phyloP scores from a whole-genome alignment of 2,888 invertebrate genomes.

The Cheiracanthium punctorium region DNA sequence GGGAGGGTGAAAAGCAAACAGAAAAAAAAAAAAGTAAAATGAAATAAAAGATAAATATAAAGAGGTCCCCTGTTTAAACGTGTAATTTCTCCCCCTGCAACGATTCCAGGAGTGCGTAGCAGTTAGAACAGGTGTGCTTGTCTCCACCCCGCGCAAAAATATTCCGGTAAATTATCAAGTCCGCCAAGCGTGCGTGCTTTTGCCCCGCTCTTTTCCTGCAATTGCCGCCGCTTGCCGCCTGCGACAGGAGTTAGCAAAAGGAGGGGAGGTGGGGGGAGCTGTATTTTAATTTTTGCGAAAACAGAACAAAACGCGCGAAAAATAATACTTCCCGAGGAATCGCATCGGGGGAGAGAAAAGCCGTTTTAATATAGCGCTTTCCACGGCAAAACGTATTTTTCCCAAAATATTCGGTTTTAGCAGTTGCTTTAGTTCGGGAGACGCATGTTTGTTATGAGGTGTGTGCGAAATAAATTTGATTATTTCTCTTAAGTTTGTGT shows the following conservation, averaged over 20 bases:
- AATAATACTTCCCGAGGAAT: not conserved
- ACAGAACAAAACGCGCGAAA: slow-evolving; percentile 5
- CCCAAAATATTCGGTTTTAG: not conserved
- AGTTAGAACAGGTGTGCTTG: slow-evolving; percentile 66
- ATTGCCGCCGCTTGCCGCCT: not conserved
- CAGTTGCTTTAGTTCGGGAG: not conserved
- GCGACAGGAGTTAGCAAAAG: not conserved
- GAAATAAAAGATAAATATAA: slow-evolving; percentile 36
- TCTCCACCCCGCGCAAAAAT: slow-evolving; percentile 60
- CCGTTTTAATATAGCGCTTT: not conserved
- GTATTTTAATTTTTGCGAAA: slow-evolving; percentile 1
- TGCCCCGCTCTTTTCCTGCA: no score
- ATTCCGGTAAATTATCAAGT: slow-evolving; percentile 70
- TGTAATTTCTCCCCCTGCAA: slow-evolving; percentile 55
- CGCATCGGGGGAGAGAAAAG: not conserved
- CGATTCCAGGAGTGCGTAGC: slow-evolving; percentile 42
- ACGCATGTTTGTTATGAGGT: not conserved
- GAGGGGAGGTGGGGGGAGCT: not conserved
- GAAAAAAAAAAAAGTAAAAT: no score
- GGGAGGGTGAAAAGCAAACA: not conserved
- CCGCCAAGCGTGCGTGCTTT: slow-evolving; percentile 22
- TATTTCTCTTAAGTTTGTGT: no score
- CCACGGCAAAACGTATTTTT: no score
- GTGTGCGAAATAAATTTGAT: not conserved
- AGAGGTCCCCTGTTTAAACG: slow-evolving; percentile 37